A percentile compares a stretch with the other conserved stretches of the same genome.
Evolutionary conservation across 2,797 vertebrate genomes (phyloP).

Genomic region (Perdix hodgsoniae): DNA sequence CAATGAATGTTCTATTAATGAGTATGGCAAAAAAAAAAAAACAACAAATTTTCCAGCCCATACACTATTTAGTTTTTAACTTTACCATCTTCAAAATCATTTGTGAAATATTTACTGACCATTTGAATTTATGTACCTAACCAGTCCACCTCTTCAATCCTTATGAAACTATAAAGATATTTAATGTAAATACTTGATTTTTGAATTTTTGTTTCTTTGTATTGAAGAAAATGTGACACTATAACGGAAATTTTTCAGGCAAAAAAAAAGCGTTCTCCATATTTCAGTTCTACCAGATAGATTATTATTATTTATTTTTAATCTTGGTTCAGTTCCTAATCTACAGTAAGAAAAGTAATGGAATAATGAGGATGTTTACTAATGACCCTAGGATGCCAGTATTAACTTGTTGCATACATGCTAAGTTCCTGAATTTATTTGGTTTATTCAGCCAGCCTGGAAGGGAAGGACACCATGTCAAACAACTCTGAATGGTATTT

Average conservation of each 20-base stretch:
- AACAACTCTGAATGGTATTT: constrained; percentile 79
- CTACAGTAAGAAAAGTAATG: neutral
- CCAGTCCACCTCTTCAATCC: neutral
- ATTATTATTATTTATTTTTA: neutral
- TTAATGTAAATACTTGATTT: constrained; percentile 28
- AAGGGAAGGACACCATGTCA: constrained; percentile 80
- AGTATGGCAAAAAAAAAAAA: constrained; percentile 75
- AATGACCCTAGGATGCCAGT: constrained; percentile 49
- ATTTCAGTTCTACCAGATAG: neutral
- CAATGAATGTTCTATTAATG: constrained; percentile 85
- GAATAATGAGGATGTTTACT: constrained; percentile 23
- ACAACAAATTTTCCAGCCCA: constrained; percentile 81
- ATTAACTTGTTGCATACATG: constrained; percentile 66
- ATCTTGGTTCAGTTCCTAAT: neutral
- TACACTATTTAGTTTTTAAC: constrained; percentile 89
- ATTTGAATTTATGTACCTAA: constrained; percentile 79
- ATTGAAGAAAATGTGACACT: constrained; percentile 15
- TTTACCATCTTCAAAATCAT: constrained; percentile 85
- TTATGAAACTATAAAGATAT: constrained; percentile 18
- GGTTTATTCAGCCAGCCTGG: constrained; percentile 71
- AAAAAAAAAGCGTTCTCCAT: neutral
- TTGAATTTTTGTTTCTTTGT: constrained; percentile 15
- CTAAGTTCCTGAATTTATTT: constrained; percentile 74
- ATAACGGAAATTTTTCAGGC: neutral
- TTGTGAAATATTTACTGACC: constrained; percentile 87